These are phyloP conservation scores for Colostygia pectinataria DNA, from an alignment of 2,888 invertebrate genomes.

Conservation along the genomic window DNA sequence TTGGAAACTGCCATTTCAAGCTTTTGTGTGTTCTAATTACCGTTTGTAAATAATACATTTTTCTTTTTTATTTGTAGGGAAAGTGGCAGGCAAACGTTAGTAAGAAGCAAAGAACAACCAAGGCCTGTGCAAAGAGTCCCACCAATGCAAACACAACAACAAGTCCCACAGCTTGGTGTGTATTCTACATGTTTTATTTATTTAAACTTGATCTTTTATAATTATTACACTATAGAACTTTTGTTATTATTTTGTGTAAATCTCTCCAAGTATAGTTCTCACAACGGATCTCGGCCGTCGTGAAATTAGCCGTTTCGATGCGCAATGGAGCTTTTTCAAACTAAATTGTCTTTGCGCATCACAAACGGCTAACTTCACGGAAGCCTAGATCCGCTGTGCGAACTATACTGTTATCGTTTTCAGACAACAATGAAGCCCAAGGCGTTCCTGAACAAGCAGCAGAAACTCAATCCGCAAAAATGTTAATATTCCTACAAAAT, in stretches of 20 bases:
- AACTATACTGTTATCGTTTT: constrained; percentile 35
- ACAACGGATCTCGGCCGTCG: too few relatives aligned
- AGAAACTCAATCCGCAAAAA: constrained; percentile 87
- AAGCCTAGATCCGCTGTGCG: too few relatives aligned
- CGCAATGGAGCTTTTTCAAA: too few relatives aligned
- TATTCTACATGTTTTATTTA: background rate
- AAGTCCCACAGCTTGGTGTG: constrained; percentile 52
- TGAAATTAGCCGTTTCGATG: too few relatives aligned
- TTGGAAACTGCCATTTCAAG: too few relatives aligned
- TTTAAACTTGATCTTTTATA: too few relatives aligned
- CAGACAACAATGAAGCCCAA: constrained; percentile 66
- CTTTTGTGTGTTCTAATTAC: too few relatives aligned
- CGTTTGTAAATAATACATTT: background rate
- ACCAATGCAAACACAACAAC: constrained; percentile 72
- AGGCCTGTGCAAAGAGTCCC: constrained; percentile 76
- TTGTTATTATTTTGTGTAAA: too few relatives aligned
- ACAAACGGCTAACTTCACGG: too few relatives aligned
- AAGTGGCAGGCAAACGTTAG: constrained; percentile 69
- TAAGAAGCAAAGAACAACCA: constrained; percentile 73
- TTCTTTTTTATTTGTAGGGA: constrained; percentile 50
- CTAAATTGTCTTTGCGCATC: too few relatives aligned
- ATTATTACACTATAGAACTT: too few relatives aligned
- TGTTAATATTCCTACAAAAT: constrained; percentile 89
- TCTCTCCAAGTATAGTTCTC: too few relatives aligned
- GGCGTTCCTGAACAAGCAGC: constrained; percentile 74